Evolutionary conservation across 2,113 vertebrate species (phyloP).

Genomic region (Microtus oregoni): DNA sequence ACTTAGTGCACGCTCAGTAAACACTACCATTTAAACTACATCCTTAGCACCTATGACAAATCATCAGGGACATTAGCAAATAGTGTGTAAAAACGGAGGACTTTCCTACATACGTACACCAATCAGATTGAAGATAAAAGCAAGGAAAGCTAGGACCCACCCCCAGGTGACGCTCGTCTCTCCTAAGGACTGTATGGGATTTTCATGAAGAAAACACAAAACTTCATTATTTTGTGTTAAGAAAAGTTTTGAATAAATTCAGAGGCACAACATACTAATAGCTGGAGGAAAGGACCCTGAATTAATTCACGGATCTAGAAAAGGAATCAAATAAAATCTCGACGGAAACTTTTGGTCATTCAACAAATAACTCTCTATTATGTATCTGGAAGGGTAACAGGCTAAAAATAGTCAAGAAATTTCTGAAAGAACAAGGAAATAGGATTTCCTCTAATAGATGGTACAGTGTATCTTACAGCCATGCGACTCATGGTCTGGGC

Average conservation of each 20-base stretch:
- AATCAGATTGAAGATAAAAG: neutral
- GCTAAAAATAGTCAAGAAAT: slow-evolving; percentile 64
- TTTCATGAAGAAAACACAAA: slow-evolving; percentile 36
- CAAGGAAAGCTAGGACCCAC: neutral
- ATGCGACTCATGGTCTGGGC: rapidly evolving
- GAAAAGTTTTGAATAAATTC: slow-evolving; percentile 37
- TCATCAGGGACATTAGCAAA: neutral
- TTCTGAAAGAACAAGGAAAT: slow-evolving; percentile 45
- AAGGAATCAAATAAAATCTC: slow-evolving; percentile 13
- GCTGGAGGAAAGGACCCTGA: neutral
- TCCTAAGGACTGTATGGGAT: neutral
- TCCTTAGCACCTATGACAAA: neutral
- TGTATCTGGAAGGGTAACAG: slow-evolving; percentile 56
- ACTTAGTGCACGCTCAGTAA: neutral
- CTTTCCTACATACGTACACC: neutral
- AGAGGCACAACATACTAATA: neutral
- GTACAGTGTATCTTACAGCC: neutral
- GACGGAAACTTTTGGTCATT: slow-evolving; percentile 60
- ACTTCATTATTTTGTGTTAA: neutral
- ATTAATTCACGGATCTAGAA: slow-evolving; percentile 29
- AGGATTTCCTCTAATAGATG: slow-evolving; percentile 14
- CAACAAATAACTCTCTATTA: slow-evolving; percentile 1
- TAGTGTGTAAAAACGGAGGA: neutral
- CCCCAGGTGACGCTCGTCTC: neutral
- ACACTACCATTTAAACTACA: neutral